These are phyloP conservation scores for Seriola aureovittata DNA, from an alignment of 2,113 vertebrate species.

Conservation along the genomic window DNA sequence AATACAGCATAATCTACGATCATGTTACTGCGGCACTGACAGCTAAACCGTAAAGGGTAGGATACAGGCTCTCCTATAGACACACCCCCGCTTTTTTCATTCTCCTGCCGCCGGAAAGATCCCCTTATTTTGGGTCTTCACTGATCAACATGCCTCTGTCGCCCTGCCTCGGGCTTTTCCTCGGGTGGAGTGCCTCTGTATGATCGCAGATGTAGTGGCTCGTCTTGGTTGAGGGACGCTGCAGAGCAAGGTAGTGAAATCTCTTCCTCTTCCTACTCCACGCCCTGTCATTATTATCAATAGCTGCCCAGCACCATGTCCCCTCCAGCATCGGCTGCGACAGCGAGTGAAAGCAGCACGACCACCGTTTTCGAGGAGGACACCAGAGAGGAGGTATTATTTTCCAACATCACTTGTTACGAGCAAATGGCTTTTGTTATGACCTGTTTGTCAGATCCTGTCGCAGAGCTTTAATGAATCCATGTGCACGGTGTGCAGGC, in stretches of 20 bases:
- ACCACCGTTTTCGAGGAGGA: constrained; percentile 82
- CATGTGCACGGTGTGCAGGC: constrained; percentile 3
- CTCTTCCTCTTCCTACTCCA: constrained; percentile 47
- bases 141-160: constrained; percentile 32
- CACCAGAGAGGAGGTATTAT: constrained; percentile 82
- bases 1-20: constrained; percentile 30
- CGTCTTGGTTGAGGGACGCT: constrained; percentile 37
- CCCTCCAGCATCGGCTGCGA: constrained; percentile 81
- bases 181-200: not conserved
- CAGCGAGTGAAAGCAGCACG: constrained; percentile 81
- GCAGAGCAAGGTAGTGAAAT: constrained; percentile 28
- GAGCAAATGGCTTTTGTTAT: not conserved
- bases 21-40: constrained; percentile 70
- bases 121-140: not conserved
- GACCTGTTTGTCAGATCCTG: constrained; percentile 7
- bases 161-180: not conserved
- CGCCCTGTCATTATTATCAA: constrained; percentile 59
- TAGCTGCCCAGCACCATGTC: constrained; percentile 78
- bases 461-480: constrained; percentile 26
- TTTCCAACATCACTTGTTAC: not conserved
- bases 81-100: not conserved
- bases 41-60: not conserved
- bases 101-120: not conserved
- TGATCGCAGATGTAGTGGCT: constrained; percentile 7
- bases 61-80: not conserved